phyloP scores from a whole-genome alignment of 2,888 invertebrate species.

The Nephrotoma flavescens region DNA sequence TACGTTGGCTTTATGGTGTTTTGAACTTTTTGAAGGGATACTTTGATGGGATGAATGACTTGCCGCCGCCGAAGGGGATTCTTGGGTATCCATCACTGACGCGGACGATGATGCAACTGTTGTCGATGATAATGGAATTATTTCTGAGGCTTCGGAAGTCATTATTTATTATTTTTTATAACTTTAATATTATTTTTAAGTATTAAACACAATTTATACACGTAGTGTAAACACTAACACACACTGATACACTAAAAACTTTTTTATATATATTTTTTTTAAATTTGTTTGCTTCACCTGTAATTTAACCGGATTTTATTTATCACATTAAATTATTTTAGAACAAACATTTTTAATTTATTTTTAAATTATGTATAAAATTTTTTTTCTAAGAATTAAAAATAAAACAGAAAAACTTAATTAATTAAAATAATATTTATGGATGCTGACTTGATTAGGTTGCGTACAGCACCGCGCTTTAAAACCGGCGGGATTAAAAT shows the following conservation, averaged over 20 bases:
- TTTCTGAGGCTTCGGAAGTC: constrained; percentile 18
- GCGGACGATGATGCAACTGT: constrained; percentile 21
- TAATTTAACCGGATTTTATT: constrained; percentile 1
- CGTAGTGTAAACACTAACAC: background rate
- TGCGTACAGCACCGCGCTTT: background rate
- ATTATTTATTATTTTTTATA: constrained; percentile 10
- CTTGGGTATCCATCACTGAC: constrained; percentile 14
- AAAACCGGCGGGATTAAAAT: background rate
- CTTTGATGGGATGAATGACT: background rate
- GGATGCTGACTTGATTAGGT: background rate
- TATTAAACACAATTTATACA: background rate
- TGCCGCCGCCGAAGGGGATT: constrained; percentile 21
- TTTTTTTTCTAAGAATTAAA: background rate
- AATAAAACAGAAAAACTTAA: constrained; percentile 1
- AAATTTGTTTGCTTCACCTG: background rate
- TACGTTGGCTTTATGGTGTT: constrained; percentile 16
- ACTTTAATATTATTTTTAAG: background rate
- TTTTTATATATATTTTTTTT: background rate
- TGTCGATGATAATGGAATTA: background rate
- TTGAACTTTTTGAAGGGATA: background rate
- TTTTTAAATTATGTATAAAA: background rate
- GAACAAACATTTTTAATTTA: background rate
- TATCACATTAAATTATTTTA: background rate
- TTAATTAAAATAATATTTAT: background rate
- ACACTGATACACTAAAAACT: background rate